Base-by-base conservation (phyloP, 2,797 vertebrate genomes). In the Tarsius wallacei region DNA sequence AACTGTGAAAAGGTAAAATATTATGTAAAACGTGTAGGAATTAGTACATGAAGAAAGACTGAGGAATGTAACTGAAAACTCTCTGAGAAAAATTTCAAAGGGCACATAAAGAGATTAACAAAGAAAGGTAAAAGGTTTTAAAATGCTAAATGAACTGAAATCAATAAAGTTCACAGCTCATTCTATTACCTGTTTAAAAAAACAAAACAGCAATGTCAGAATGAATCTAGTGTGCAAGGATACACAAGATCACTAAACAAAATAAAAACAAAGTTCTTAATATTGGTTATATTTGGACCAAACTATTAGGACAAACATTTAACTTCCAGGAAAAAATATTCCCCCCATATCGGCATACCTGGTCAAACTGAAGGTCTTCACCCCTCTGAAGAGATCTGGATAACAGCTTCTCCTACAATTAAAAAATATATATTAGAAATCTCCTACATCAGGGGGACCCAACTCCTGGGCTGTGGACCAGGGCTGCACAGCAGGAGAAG, bases 331-430 rank as follows among this genome's bases (percentile, higher is more conserved):
- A 70, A 94, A 95, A 94, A 94, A 49, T 33, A 33, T 11, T 55
- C 15, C 63, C 49, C n/a, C n/a, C 4, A 84, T 71, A 91, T 36
- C 28, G 77, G 36, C 99, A 97, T 98, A 99, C 99, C 99, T 99
- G 99, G 99, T 99, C 99, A 99, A 99, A 99, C 98, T 99, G 99
- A 98, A 99, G 99, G 99, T 99, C 99, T 99, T 99, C 99, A 97
- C 99, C 99, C 99, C 99, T 99, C 98, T 99, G 99, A 93, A 99
- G 99, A 97, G 99, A 99, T 98, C 99, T 99, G 97, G 99, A 99
- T 98, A 99, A 99, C 7, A 98, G 99, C 98, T 99, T 99, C 99
- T 99, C 99, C 99, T 99, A 98, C 51, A 95, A 87, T 36, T 57
- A 70, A 93, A 95, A 85, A 76, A 42, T 42, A 42, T 42, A 57